These are phyloP conservation scores for Equus quagga DNA, from an alignment of 2,113 vertebrate genomes.

Conservation along the genomic window DNA sequence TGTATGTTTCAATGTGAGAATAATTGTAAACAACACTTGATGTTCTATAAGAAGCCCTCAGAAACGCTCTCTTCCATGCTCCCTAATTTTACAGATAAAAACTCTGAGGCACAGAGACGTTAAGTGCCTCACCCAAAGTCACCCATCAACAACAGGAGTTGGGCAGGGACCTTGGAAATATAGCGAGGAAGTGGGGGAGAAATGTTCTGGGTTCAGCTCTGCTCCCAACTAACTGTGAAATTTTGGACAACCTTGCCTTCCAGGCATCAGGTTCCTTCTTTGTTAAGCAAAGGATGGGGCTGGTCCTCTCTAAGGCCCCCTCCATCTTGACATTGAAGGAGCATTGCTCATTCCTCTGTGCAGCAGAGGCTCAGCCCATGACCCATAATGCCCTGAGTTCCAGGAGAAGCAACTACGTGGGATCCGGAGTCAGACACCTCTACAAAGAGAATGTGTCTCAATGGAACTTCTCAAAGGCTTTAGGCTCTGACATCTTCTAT, in stretches of 20 bases:
- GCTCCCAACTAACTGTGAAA: not conserved
- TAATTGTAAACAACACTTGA: conserved; percentile 5
- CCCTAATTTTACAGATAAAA: not conserved
- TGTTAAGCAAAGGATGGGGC: not conserved
- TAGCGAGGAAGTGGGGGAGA: not conserved
- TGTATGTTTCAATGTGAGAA: not conserved
- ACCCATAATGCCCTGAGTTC: not conserved
- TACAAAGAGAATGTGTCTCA: not conserved
- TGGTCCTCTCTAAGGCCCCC: not conserved
- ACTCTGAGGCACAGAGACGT: not conserved
- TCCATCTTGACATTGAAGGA: not conserved
- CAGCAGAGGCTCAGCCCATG: not conserved
- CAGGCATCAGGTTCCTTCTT: not conserved
- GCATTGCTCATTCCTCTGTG: not conserved
- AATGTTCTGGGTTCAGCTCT: not conserved
- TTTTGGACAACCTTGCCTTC: not conserved
- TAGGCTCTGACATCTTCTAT: too few relatives aligned
- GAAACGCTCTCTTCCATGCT: not conserved
- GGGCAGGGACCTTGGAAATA: not conserved
- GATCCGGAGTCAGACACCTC: not conserved
- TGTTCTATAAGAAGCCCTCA: not conserved
- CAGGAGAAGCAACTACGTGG: not conserved
- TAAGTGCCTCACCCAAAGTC: not conserved
- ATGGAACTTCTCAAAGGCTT: not conserved
- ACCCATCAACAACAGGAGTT: not conserved